Evolutionary conservation across 2,797 vertebrate species (phyloP), one percentile per base, ranked within the genome.

Genomic region (Ctenosaura bakeri): DNA sequence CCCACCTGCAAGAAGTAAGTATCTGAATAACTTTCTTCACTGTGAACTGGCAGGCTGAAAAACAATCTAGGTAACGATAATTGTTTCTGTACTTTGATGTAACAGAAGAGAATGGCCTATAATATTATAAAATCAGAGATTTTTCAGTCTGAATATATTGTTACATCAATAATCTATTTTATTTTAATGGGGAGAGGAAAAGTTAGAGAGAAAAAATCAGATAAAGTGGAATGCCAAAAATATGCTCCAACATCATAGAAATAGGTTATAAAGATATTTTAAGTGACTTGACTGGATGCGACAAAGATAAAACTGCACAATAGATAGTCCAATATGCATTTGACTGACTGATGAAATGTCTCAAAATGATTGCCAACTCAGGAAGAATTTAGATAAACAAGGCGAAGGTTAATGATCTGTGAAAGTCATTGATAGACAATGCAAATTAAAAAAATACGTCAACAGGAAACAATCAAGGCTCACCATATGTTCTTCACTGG

Each of bases 401-500:
- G 50, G 92, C 54, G 10, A 88, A 90, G 90, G 24, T 56, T 93
- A 95, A 93, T 94, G 77, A 90, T 91, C 88, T 92, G 80, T 95
- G 64, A 92, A 95, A 94, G 85, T 89, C 42, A 90, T 76, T 92
- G 73, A 92, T 76, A 80, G 46, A 91, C 92, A 6, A 86, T 85
- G 3, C 35, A 81, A 73, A 80, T 79, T 52, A 87, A 71, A 69
- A 81, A 59, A 89, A 74, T 10, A 52, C 64, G 77, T 83, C 85
- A 90, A 76, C n/a, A 83, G 46, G 35, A 94, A 95, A 93, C 56
- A 90, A 92, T 64, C 78, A 94, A 91, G 86, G 92, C 2, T 38
- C 90, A 90, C 8, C 24, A 94, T 93, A 91, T 85, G 59, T 4
- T 91, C 7, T 83, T 85, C 86, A 35, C 32, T 91, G 35, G 4